These are phyloP conservation scores for Cistogaster globosa DNA, from an alignment of 2,888 invertebrate genomes.

Conservation along the genomic window DNA sequence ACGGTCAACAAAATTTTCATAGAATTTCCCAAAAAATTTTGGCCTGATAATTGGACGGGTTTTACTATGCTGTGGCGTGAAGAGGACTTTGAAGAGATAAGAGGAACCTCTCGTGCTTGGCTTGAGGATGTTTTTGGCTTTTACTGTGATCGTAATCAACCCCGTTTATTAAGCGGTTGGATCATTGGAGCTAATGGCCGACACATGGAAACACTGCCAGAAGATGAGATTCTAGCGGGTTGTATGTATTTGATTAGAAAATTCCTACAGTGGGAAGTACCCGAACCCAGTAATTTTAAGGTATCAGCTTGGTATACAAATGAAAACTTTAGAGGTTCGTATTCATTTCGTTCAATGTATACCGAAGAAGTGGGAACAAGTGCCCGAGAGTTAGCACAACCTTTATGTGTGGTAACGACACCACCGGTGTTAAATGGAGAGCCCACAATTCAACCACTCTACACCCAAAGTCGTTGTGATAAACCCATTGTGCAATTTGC, in stretches of 20 bases:
- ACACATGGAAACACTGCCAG: conserved; percentile 85
- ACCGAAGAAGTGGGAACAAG: conserved; percentile 85
- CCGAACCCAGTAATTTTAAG: conserved; percentile 77
- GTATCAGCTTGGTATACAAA: conserved; percentile 87
- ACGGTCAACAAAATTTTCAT: conserved; percentile 87
- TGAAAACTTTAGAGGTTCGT: conserved; percentile 86
- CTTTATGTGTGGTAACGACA: conserved; percentile 77
- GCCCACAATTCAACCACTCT: conserved; percentile 64
- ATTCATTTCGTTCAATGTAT: conserved; percentile 86
- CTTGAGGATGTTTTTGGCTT: conserved; percentile 87
- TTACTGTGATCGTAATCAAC: conserved; percentile 86
- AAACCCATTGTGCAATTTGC: conserved; percentile 87
- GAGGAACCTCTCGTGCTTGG: conserved; percentile 84
- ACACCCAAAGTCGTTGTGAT: conserved; percentile 78
- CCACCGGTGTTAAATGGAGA: conserved; percentile 80
- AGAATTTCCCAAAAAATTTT: conserved; percentile 85
- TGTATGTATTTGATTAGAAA: conserved; percentile 80
- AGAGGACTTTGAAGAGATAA: conserved; percentile 82
- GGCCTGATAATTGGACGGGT: conserved; percentile 84
- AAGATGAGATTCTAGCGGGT: conserved; percentile 82
- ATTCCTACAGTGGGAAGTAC: conserved; percentile 80
- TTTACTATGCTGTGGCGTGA: conserved; percentile 86
- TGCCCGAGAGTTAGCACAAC: conserved; percentile 84
- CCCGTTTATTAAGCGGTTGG: conserved; percentile 88
- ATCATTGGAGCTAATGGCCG: conserved; percentile 86